phyloP scores from a whole-genome alignment of 2,888 invertebrate genomes.

The Drosophila fungiperda region DNA sequence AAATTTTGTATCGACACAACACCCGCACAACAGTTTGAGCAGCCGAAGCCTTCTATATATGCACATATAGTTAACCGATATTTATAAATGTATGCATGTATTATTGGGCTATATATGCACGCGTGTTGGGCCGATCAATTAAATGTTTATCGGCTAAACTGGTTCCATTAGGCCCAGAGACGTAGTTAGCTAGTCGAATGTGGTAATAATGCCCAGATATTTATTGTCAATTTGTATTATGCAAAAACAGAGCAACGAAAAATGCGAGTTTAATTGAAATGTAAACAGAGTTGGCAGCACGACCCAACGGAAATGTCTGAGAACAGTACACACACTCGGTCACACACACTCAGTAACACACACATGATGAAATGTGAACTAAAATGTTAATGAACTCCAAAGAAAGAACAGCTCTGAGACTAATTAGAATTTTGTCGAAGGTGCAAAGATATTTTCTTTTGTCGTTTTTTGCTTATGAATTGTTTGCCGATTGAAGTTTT shows the following conservation, averaged over 20 bases:
- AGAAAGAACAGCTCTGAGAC: constrained; percentile 24
- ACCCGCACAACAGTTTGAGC: constrained; percentile 58
- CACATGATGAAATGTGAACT: constrained; percentile 28
- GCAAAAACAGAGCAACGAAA: constrained; percentile 37
- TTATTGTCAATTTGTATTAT: constrained; percentile 68
- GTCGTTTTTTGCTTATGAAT: constrained; percentile 29
- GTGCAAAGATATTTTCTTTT: constrained; percentile 58
- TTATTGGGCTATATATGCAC: constrained; percentile 1
- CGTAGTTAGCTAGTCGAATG: constrained; percentile 24
- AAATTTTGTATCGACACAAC: constrained; percentile 40
- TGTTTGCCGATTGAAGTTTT: constrained; percentile 42
- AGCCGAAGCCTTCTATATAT: constrained; percentile 18
- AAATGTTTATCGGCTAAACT: constrained; percentile 70
- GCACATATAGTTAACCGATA: constrained; percentile 5
- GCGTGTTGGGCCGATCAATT: constrained; percentile 66
- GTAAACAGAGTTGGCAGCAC: constrained; percentile 50
- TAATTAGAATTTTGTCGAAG: constrained; percentile 63
- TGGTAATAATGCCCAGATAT: constrained; percentile 41
- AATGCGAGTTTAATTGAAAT: constrained; percentile 56
- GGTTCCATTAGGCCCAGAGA: constrained; percentile 71
- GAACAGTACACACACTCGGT: constrained; percentile 23
- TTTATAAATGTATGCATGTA: constrained; percentile 4
- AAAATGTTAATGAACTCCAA: constrained; percentile 51
- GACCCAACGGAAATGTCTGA: constrained; percentile 38
- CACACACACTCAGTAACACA: not conserved